These are phyloP conservation scores for Barbus barbus DNA, from an alignment of 2,113 vertebrate species.

Conservation along the genomic window DNA sequence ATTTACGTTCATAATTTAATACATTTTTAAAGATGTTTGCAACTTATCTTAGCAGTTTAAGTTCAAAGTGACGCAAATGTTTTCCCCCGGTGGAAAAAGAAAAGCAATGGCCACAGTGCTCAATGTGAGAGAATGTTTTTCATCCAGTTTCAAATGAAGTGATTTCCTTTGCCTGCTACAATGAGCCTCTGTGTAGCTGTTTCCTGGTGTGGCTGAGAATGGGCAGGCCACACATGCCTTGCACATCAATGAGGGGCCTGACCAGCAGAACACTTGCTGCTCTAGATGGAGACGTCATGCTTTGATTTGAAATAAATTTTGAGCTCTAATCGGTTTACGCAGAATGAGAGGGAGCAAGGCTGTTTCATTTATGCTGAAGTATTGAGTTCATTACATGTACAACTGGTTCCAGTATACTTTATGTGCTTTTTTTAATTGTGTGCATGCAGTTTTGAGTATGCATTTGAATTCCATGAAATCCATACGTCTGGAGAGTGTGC, in stretches of 20 bases:
- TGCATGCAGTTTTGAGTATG: neutral
- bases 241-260: constrained; percentile 78
- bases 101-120: constrained; percentile 14
- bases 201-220: constrained; percentile 72
- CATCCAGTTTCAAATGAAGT: constrained; percentile 73
- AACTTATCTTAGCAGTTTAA: neutral
- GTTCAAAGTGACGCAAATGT: constrained; percentile 41
- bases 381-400: constrained; percentile 35
- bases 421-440: neutral
- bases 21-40: constrained; percentile 31
- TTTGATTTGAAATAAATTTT: constrained; percentile 49
- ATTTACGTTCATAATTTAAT: neutral
- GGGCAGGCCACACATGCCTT: constrained; percentile 68
- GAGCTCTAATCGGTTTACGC: constrained; percentile 47
- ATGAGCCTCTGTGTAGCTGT: constrained; percentile 77
- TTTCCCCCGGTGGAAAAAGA: constrained; percentile 10
- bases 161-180: constrained; percentile 78
- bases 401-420: neutral
- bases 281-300: constrained; percentile 48
- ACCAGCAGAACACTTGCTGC: constrained; percentile 71
- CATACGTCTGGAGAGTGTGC: neutral
- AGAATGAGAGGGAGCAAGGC: constrained; percentile 36
- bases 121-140: constrained; percentile 60
- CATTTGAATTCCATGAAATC: neutral
- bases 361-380: constrained; percentile 34